Evolutionary conservation across 2,888 invertebrate species (phyloP).

Genomic region (Chrysodeixis includens): DNA sequence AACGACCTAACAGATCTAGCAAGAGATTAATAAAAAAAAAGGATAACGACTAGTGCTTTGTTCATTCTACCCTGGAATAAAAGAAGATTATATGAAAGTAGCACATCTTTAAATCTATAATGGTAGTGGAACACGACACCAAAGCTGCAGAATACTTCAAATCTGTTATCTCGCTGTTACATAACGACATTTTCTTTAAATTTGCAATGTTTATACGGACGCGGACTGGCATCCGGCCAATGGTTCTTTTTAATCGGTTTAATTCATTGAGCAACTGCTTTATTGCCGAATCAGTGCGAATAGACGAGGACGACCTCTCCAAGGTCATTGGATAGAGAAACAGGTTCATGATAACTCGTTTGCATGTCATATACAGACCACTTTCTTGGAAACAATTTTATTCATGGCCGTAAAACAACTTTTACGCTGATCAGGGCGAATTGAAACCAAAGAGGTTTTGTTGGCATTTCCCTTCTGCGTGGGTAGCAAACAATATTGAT

Average conservation of each 20-base stretch:
- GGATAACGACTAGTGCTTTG: constrained; percentile 7
- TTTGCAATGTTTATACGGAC: constrained; percentile 85
- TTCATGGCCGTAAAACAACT: constrained; percentile 14
- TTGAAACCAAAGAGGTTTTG: neutral
- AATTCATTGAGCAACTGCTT: constrained; percentile 86
- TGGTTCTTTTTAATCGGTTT: constrained; percentile 86
- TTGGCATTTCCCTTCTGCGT: constrained; percentile 4
- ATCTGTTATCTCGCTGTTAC: constrained; percentile 70
- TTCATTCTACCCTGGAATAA: constrained; percentile 18
- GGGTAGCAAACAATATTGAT: neutral
- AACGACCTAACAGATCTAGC: neutral
- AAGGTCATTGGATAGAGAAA: constrained; percentile 78
- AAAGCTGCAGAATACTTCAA: constrained; percentile 52
- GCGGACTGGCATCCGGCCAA: constrained; percentile 83
- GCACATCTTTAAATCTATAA: constrained; percentile 32
- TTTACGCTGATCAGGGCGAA: constrained; percentile 11
- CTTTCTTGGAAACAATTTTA: constrained; percentile 59
- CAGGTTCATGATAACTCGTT: constrained; percentile 59
- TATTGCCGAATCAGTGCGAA: constrained; percentile 80
- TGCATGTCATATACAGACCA: constrained; percentile 55
- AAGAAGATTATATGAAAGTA: constrained; percentile 31
- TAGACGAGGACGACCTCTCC: constrained; percentile 81
- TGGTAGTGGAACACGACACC: constrained; percentile 49
- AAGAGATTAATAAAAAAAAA: constrained; percentile 7
- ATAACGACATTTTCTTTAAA: constrained; percentile 85